Evolutionary conservation across 2,113 vertebrate species (phyloP), one percentile per base, ranked within the genome.

Genomic region (Melanerpes formicivorus): DNA sequence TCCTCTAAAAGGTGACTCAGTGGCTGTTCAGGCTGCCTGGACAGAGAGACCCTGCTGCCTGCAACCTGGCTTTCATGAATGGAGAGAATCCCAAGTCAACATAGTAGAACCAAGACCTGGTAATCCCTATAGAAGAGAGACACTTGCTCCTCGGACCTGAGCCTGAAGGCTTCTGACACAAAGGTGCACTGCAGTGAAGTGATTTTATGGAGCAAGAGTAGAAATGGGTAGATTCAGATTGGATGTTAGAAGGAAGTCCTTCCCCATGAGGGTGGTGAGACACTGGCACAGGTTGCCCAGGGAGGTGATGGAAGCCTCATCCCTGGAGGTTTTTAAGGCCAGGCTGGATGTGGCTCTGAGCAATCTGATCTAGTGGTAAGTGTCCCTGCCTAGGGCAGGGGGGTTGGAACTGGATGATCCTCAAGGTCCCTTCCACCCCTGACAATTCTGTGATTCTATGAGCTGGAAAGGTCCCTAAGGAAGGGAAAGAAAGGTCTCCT

Each of bases 101-200:
- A 23, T 3, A 3, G 76, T 7, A 71, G 69, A 71, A 71, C 37
- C 16, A 66, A 80, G 88, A 69, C 32, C 48, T 75, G 70, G 27
- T 34, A 89, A 67, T 27, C 18, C 27, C 29, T 77, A 9, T 11
- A 82, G 81, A 58, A 86, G 23, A 59, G 26, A 81, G 81, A 77
- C 34, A 37, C 26, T 86, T 84, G n/a, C 50, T 91, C 69, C 69
- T 69, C 70, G 72, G 71, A 92, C 70, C 48, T 75, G 37, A 85
- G 62, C 76, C 76, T 62, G 65, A 42, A 93, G 72, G 72, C 50
- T 94, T 82, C 27, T 71, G 44, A 90, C 87, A 92, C 58, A 85
- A 90, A 83, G 26, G 11, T n/a, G 58, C 18, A 5, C 44, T 54
- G 94, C 40, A 60, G 59, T 46, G 55, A 84, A 84, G 56, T 18